Evolutionary conservation across 2,888 invertebrate species (phyloP), one percentile per base, ranked within the genome.

Genomic region (Prosapia bicincta): DNA sequence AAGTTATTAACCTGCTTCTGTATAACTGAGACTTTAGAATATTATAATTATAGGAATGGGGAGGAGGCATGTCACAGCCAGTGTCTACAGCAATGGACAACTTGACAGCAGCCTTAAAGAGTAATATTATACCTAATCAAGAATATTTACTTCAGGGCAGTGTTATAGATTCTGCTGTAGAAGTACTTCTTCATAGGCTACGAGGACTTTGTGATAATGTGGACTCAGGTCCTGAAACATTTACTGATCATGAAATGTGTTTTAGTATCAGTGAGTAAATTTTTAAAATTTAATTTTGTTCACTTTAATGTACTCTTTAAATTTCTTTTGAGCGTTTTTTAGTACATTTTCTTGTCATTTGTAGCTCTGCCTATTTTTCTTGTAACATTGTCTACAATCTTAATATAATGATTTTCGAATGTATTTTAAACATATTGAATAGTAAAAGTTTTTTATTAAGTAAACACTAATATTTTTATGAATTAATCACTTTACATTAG

Each of bases 91-190:
- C 93, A 0, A 90, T 93, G 81, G 94, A 94, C 81, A 93, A 91
- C 66, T 86, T 95, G 78, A 90, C 90, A 26, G 91, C 93, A 80
- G 95, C 95, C 3, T 83, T 95, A 28, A 93, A 92, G 82, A 92
- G 92, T 43, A 94, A 95, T 81, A 95, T 96, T 72, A 92, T 97
- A 71, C 96, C 97, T 0, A 95, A 96, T 83, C 95, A 97, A 83
- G 98, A 98, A 86, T 97, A 97, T 83, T 87, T 98, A 72, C 86
- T 98, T 3, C 94, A 98, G 88, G 98, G 98, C 3, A 97, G 97
- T 20, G 95, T 98, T 25, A 85, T 97, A 76, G 98, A 98, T 84
- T 92, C 92, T 20, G 93, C 95, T 30, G 95, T 97, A 7, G 97
- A 97, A 84, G 94, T 97, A 24, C 87, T 98, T 28, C 87, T 98